A percentile compares a stretch with the other conserved stretches of the same genome.
Conservation (phyloP, 2,113 vertebrate species). For the Prolemur simus region DNA sequence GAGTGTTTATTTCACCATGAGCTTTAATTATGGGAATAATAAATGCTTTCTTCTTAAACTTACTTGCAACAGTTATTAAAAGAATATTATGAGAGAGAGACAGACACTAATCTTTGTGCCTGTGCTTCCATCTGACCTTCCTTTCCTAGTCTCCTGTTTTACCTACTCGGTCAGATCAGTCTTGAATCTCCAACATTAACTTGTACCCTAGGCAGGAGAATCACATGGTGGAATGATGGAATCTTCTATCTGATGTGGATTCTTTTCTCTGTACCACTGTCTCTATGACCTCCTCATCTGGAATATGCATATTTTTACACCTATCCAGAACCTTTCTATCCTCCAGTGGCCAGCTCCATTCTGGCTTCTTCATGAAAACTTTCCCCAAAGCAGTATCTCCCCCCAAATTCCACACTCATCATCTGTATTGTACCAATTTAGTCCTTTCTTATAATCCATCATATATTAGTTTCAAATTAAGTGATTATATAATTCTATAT, state of each 20-base stretch:
- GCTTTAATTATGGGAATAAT: neutral
- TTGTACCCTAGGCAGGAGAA: neutral
- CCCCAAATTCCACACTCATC: neutral
- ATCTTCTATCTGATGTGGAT: neutral
- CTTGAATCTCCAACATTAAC: neutral
- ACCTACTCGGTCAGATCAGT: neutral
- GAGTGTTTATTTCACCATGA: neutral
- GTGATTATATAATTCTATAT: neutral
- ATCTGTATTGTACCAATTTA: neutral
- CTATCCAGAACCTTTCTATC: neutral
- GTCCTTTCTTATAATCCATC: neutral
- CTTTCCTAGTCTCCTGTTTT: neutral
- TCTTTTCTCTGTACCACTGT: neutral
- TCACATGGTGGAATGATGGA: neutral
- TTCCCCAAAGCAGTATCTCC: neutral
- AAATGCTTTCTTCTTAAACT: constrained; percentile 23
- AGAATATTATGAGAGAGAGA: neutral
- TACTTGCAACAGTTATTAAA: neutral
- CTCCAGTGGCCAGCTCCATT: neutral
- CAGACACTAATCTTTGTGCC: neutral
- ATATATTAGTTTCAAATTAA: neutral
- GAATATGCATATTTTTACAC: neutral
- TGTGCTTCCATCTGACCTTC: neutral
- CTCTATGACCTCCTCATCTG: neutral
- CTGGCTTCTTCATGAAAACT: neutral